Percentiles rank a stretch among this genome's conserved stretches.
phyloP scores from a whole-genome alignment of 1,140 invertebrate species.

The Hylaeus anthracinus region DNA sequence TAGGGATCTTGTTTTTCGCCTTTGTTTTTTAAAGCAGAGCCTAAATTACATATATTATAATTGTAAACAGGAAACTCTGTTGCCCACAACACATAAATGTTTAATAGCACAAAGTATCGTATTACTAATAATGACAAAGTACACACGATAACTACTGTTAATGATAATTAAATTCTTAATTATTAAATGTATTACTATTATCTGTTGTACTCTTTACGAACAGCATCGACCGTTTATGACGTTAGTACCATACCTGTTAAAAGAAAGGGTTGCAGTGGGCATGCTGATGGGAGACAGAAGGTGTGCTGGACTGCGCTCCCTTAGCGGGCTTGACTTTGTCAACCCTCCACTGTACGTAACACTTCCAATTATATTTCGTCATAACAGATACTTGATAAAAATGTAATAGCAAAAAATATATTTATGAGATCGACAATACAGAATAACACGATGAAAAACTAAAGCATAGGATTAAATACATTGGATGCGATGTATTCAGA shows the following conservation, averaged over 20 bases:
- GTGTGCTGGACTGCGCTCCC: slow-evolving; percentile 82
- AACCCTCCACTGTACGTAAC: slow-evolving; percentile 74
- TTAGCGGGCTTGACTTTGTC: slow-evolving; percentile 81
- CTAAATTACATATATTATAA: not conserved
- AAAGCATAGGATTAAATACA: slow-evolving; percentile 15
- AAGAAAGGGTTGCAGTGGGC: slow-evolving; percentile 85
- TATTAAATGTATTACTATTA: slow-evolving; percentile 15
- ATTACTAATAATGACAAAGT: slow-evolving; percentile 8
- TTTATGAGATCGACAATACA: not conserved
- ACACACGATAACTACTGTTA: slow-evolving; percentile 3
- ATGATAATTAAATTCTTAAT: slow-evolving; percentile 22
- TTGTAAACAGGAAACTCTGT: slow-evolving; percentile 37
- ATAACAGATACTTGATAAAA: not conserved
- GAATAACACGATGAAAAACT: not conserved
- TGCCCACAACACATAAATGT: slow-evolving; percentile 29
- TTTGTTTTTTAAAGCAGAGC: not conserved
- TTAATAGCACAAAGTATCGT: slow-evolving; percentile 24
- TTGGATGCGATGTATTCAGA: slow-evolving; percentile 45
- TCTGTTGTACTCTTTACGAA: slow-evolving; percentile 20
- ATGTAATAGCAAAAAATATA: not conserved
- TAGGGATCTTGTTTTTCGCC: not conserved
- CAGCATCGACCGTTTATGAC: slow-evolving; percentile 43
- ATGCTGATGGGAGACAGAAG: slow-evolving; percentile 89
- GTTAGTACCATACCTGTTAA: slow-evolving; percentile 85
- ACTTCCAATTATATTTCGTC: slow-evolving; percentile 68